A percentile compares a stretch with the other conserved stretches of the same genome.
These are phyloP conservation scores for Rallus crepitans DNA, from an alignment of 2,797 vertebrate species.

Conservation along the genomic window DNA sequence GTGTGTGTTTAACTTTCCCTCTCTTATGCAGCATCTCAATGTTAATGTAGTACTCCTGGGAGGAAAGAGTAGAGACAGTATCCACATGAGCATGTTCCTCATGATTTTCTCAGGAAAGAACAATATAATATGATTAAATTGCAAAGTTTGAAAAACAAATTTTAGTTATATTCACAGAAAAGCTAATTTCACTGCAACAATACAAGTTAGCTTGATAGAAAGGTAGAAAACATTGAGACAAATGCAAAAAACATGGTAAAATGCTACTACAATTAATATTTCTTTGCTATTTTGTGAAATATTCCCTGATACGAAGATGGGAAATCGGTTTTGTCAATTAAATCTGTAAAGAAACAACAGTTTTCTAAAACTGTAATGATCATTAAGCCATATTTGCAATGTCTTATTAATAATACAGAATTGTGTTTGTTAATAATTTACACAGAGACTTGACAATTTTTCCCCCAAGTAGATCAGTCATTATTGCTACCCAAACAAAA, in stretches of 20 bases:
- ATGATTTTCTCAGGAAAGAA: background rate
- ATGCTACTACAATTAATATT: background rate
- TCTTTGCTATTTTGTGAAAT: background rate
- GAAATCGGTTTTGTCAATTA: background rate
- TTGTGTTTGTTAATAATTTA: conserved; percentile 33
- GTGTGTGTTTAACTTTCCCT: background rate
- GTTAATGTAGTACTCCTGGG: fast-evolving
- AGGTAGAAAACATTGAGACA: background rate
- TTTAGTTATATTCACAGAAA: background rate
- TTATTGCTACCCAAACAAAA: background rate
- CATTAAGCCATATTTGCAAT: background rate
- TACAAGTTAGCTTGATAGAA: background rate
- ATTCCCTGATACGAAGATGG: background rate
- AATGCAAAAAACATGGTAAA: background rate
- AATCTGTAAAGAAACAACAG: background rate
- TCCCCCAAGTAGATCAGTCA: background rate
- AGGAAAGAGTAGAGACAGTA: background rate
- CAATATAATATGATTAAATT: background rate
- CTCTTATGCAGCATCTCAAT: background rate
- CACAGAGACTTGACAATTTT: background rate
- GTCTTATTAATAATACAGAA: conserved; percentile 41
- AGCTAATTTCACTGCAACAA: background rate
- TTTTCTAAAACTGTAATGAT: background rate
- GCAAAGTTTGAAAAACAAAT: background rate
- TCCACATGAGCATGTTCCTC: background rate